Conservation (phyloP, 2,888 invertebrate genomes). For the Epistrophella euchroma region DNA sequence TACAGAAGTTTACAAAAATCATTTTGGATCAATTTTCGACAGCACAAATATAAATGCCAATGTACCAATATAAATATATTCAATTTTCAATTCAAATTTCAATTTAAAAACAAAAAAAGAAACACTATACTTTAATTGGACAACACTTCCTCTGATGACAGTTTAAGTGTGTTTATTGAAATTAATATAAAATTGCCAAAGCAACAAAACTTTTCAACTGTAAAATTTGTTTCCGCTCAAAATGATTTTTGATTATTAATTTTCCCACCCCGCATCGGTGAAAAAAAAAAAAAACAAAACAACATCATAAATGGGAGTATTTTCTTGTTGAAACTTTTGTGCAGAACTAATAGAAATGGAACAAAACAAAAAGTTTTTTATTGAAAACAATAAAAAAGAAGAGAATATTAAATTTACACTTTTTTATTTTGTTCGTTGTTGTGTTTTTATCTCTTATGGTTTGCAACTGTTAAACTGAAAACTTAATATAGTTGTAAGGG, state of each 20-base stretch:
- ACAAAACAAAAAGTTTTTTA: background rate
- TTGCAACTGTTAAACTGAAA: background rate
- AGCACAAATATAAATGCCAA: no score
- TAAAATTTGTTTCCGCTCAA: slow-evolving; percentile 24
- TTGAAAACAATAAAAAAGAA: background rate
- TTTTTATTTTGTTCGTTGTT: background rate
- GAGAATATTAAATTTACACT: slow-evolving; percentile 7
- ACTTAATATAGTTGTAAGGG: background rate
- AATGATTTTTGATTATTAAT: slow-evolving; percentile 25
- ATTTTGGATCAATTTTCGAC: no score
- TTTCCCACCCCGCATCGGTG: background rate
- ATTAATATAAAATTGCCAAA: slow-evolving; percentile 2
- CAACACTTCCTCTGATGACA: slow-evolving; percentile 27
- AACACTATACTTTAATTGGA: background rate
- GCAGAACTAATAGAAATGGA: background rate
- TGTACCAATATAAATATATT: no score
- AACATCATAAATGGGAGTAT: background rate
- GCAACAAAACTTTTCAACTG: slow-evolving; percentile 25
- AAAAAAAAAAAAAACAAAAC: background rate
- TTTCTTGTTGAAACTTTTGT: slow-evolving; percentile 8
- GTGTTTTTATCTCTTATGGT: background rate
- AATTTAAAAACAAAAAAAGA: background rate
- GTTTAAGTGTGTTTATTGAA: slow-evolving; percentile 55
- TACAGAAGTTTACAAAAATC: no score
- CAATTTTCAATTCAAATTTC: no score